A percentile compares a stretch with the other conserved stretches of the same genome.
Evolutionary conservation across 2,888 invertebrate genomes (phyloP).

Genomic region (Sceliomorpha sp.): DNA sequence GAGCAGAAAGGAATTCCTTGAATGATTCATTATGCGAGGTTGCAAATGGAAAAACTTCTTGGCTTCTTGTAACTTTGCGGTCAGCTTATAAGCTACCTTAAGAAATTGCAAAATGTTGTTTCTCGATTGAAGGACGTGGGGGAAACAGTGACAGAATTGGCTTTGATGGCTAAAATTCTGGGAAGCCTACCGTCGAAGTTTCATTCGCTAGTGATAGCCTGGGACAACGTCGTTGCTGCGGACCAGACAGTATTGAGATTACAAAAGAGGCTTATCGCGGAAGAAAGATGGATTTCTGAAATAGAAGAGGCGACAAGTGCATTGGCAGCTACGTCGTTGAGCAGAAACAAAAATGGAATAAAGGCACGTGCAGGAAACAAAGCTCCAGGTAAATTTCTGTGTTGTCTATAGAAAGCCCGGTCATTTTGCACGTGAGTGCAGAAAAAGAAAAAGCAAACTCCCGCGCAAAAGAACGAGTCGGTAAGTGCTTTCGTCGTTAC

Average conservation of each 20-base stretch:
- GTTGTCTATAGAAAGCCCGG: not conserved
- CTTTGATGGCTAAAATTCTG: constrained; percentile 56
- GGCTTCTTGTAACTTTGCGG: not conserved
- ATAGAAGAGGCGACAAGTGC: constrained; percentile 9
- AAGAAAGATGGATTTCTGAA: constrained; percentile 34
- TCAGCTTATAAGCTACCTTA: not conserved
- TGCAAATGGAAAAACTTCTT: constrained; percentile 31
- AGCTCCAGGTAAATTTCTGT: no score
- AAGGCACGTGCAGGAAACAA: no score
- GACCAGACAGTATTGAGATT: constrained; percentile 46
- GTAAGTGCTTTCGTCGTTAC: not conserved
- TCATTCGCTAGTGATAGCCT: constrained; percentile 53
- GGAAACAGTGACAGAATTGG: constrained; percentile 33
- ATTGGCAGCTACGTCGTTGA: not conserved
- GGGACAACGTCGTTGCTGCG: constrained; percentile 42
- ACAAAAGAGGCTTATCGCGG: constrained; percentile 49
- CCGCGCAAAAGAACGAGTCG: not conserved
- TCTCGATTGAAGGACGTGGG: constrained; percentile 50
- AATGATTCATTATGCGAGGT: constrained; percentile 50
- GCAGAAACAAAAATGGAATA: no score
- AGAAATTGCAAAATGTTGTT: constrained; percentile 48
- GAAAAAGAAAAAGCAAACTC: not conserved
- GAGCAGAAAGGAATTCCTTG: constrained; percentile 39
- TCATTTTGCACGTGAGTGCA: constrained; percentile 2
- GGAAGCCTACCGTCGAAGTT: constrained; percentile 57